A percentile compares a stretch with the other conserved stretches of the same genome.
Evolutionary conservation across 2,113 vertebrate species (phyloP).

Genomic region (Elgaria multicarinata): DNA sequence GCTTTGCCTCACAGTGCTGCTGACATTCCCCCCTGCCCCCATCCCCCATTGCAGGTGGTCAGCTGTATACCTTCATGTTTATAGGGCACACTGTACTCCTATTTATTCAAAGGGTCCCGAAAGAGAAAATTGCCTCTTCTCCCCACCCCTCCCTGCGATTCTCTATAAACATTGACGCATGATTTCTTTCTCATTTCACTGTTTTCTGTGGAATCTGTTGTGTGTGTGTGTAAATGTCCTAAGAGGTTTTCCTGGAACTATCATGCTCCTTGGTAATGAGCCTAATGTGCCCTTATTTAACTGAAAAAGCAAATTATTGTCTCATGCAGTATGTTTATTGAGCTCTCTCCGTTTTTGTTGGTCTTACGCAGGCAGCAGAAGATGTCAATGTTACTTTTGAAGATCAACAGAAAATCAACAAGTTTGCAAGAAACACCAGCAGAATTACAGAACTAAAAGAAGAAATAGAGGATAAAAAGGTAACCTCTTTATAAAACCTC

Average conservation of each 20-base stretch:
- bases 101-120: background rate
- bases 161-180: background rate
- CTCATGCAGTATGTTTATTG: background rate
- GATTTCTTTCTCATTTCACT: conserved; percentile 20
- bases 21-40: no score
- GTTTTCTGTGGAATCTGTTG: background rate
- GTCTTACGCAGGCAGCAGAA: conserved; percentile 86
- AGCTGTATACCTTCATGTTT: background rate
- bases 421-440: conserved; percentile 96
- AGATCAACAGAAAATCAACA: conserved; percentile 98
- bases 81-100: background rate
- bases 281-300: background rate
- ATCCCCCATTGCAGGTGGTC: background rate
- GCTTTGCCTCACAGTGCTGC: background rate
- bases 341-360: background rate
- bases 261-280: background rate
- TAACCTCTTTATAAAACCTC: conserved; percentile 65
- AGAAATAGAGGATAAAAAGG: conserved; percentile 95
- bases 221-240: background rate
- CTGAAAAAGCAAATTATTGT: background rate
- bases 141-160: background rate
- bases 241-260: background rate
- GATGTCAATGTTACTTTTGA: conserved; percentile 97
- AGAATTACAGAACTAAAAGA: conserved; percentile 95
- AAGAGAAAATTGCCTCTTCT: background rate